phyloP scores from a whole-genome alignment of 2,888 invertebrate species.

The Caenorhabditis afra region DNA sequence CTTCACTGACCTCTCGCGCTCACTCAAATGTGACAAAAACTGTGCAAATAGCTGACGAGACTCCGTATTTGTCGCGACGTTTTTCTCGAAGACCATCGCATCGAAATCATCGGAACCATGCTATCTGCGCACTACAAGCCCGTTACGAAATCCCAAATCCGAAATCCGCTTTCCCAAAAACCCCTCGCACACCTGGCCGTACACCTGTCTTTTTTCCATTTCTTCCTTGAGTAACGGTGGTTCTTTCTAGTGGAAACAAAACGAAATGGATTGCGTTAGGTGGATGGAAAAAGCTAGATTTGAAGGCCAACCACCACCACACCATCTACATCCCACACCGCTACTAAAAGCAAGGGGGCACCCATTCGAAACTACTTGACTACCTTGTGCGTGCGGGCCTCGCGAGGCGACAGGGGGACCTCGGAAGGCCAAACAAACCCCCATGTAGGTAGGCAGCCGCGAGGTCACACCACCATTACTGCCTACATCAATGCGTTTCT shows the following conservation, averaged over 20 bases:
- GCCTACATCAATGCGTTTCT: conserved; percentile 4
- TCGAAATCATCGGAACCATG: conserved; percentile 6
- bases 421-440: conserved; percentile 46
- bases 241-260: conserved; percentile 1
- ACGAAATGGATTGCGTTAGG: conserved; percentile 25
- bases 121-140: neutral
- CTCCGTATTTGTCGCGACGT: neutral
- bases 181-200: neutral
- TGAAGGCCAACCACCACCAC: too few relatives aligned
- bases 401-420: neutral
- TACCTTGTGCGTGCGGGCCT: conserved; percentile 1
- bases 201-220: neutral
- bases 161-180: neutral
- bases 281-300: conserved; percentile 2
- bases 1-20: conserved; percentile 18
- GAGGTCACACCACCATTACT: conserved; percentile 48
- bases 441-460: conserved; percentile 21
- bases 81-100: conserved; percentile 11
- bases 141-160: neutral
- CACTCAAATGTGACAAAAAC: conserved; percentile 57
- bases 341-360: neutral
- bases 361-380: neutral
- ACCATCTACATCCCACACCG: neutral
- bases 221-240: neutral
- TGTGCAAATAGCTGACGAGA: conserved; percentile 30